Evolutionary conservation across 2,797 vertebrate genomes (phyloP).

Genomic region (Sebastes taczanowskii): DNA sequence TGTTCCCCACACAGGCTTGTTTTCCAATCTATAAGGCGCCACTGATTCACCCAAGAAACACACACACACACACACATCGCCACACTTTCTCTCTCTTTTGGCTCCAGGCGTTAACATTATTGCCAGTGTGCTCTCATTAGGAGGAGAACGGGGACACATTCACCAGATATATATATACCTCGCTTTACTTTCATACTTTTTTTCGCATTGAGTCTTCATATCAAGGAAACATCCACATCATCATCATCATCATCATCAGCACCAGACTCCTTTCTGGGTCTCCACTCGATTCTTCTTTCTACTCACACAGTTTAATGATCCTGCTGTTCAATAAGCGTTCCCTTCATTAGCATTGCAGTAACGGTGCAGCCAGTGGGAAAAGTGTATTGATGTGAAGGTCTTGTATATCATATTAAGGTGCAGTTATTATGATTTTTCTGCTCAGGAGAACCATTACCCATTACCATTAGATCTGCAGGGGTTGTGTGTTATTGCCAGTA

Average conservation of each 20-base stretch:
- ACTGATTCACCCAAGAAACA: not conserved
- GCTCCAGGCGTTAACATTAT: conserved; percentile 43
- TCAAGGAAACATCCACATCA: conserved; percentile 8
- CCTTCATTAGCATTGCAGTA: conserved; percentile 51
- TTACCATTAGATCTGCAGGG: conserved; percentile 23
- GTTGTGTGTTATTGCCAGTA: conserved; percentile 3
- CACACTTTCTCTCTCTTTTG: not conserved
- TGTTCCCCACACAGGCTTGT: conserved; percentile 1
- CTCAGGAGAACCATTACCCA: conserved; percentile 28
- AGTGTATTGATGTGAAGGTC: conserved; percentile 6
- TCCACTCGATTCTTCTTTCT: not conserved
- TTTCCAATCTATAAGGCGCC: conserved; percentile 34
- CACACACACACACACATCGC: not conserved
- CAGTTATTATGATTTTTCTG: conserved; percentile 16
- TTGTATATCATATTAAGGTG: conserved; percentile 36
- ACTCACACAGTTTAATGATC: conserved; percentile 40
- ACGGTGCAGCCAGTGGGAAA: conserved; percentile 31
- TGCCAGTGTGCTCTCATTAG: conserved; percentile 46
- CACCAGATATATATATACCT: too few species aligned
- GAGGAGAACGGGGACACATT: conserved; percentile 32
- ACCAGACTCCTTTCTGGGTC: not conserved
- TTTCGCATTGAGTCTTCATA: not conserved
- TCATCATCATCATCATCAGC: conserved; percentile 3
- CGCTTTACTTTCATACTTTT: not conserved
- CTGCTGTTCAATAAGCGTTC: conserved; percentile 18